Conservation (phyloP, 1,140 invertebrate genomes). For the Anastatus disparis region DNA sequence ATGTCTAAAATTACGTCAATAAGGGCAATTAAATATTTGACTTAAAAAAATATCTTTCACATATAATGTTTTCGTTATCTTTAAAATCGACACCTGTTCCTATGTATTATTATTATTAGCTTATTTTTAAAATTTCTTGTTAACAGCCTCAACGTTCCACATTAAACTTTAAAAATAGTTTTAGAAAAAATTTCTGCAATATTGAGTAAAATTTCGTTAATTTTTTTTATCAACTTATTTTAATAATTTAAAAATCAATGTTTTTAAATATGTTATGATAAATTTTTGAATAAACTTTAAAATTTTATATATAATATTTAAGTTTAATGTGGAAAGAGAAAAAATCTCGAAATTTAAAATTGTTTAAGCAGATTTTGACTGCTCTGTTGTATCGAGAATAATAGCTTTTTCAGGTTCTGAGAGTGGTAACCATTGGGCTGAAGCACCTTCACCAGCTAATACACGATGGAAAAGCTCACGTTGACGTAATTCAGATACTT, state of each 20-base stretch:
- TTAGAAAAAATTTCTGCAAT: no score
- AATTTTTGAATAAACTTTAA: no score
- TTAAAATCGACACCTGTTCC: conserved; percentile 32
- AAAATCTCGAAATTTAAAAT: no score
- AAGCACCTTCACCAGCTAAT: conserved; percentile 69
- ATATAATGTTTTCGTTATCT: conserved; percentile 17
- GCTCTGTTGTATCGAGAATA: background rate
- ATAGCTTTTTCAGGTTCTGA: conserved; percentile 52
- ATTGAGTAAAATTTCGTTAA: no score
- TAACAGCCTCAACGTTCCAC: background rate
- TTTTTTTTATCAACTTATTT: no score
- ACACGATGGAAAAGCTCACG: conserved; percentile 69
- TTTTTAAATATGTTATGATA: no score
- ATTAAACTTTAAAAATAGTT: background rate
- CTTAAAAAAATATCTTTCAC: conserved; percentile 22
- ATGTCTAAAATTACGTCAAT: conserved; percentile 24
- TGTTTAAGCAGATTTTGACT: conserved; percentile 6
- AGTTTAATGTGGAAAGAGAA: no score
- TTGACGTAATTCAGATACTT: conserved; percentile 65
- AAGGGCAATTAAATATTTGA: conserved; percentile 7
- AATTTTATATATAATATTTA: no score
- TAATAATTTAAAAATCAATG: no score
- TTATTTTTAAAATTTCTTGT: background rate
- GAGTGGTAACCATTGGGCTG: conserved; percentile 69
- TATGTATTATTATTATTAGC: background rate